A percentile compares a stretch with the other conserved stretches of the same genome.
Evolutionary conservation across 1,140 invertebrate genomes (phyloP).

Genomic region (Penaeus japonicus): DNA sequence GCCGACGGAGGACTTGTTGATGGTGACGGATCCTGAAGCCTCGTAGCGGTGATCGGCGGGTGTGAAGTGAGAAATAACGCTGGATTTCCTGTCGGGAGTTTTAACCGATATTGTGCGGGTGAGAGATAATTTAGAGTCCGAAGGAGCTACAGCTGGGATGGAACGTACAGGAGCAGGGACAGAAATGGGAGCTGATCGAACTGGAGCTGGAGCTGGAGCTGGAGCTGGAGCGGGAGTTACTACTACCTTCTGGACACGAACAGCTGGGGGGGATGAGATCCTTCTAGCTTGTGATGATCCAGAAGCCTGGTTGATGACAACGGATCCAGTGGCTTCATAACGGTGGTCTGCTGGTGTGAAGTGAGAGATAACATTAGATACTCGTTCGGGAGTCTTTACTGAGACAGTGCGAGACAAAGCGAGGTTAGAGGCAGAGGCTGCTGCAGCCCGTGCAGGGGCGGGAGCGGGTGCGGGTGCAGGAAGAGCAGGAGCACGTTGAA

Average conservation of each 20-base stretch:
- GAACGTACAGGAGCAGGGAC: neutral
- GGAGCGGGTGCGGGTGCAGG: neutral
- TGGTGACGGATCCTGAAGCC: neutral
- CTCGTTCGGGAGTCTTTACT: conserved; percentile 40
- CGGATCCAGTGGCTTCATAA: conserved; percentile 52
- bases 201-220: neutral
- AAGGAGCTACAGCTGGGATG: neutral
- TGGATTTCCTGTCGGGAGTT: neutral
- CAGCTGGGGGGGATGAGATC: neutral
- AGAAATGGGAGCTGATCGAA: neutral
- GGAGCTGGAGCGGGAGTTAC: neutral
- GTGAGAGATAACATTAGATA: conserved; percentile 46
- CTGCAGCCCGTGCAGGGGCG: neutral
- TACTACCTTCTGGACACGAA: neutral
- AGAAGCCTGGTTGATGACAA: conserved; percentile 26
- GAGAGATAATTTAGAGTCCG: neutral
- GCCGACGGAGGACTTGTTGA: neutral
- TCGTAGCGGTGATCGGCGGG: neutral
- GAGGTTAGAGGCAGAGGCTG: conserved; percentile 4
- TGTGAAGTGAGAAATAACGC: neutral
- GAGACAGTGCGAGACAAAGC: conserved; percentile 37
- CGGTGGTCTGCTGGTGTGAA: conserved; percentile 52
- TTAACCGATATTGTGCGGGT: neutral
- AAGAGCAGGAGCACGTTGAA: neutral
- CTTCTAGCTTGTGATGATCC: neutral